These are phyloP conservation scores for Sesia bembeciformis DNA, from an alignment of 2,888 invertebrate species.

Conservation along the genomic window DNA sequence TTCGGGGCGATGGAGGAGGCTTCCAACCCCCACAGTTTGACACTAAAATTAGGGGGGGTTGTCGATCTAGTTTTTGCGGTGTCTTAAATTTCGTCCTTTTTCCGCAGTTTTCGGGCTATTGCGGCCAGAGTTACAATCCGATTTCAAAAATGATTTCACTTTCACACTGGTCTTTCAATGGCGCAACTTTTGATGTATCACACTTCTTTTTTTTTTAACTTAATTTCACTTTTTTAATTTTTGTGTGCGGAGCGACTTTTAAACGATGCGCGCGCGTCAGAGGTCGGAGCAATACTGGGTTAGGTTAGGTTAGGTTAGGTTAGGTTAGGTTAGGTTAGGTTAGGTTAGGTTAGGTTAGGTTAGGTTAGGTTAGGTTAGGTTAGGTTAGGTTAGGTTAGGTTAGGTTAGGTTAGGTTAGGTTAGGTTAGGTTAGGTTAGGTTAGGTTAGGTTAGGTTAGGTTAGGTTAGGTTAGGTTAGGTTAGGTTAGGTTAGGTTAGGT, in stretches of 20 bases:
- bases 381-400: slow-evolving; percentile 6
- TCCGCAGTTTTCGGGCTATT: too few relatives aligned
- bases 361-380: slow-evolving; percentile 1
- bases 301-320: too few relatives aligned
- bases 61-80: too few relatives aligned
- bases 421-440: too few relatives aligned
- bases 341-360: background rate
- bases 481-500: slow-evolving; percentile 15
- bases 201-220: background rate
- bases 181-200: background rate
- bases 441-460: slow-evolving; percentile 12
- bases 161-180: too few relatives aligned
- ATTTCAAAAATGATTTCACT: too few relatives aligned
- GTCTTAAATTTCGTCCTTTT: too few relatives aligned
- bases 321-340: background rate
- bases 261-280: background rate
- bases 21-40: too few relatives aligned
- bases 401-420: slow-evolving; percentile 7
- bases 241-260: background rate
- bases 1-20: too few relatives aligned
- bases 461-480: slow-evolving; percentile 16
- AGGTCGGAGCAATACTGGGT: background rate
- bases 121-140: background rate
- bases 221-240: background rate
- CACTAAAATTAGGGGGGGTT: background rate